Base-by-base conservation (phyloP, 2,113 vertebrate genomes). In the Noturus placidus region DNA sequence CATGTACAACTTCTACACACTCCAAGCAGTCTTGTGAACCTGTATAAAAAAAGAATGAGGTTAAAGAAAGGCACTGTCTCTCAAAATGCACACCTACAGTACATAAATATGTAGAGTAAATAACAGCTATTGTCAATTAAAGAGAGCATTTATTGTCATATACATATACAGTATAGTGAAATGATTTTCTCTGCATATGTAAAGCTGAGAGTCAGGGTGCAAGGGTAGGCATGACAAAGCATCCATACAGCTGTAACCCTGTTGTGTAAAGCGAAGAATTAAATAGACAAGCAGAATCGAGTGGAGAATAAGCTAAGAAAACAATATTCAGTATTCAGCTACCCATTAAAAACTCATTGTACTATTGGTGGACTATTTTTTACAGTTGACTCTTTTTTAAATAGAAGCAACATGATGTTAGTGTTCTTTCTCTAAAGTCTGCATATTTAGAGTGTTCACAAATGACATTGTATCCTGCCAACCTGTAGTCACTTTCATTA, bases 1-100 rank as follows among this genome's bases (percentile, higher is more conserved):
- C 78, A 82, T 74, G 72, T 33, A 78, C 25, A 78, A 67, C 82
- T 78, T 74, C 59, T 69, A 65, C 72, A 79, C 87, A 67, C 54
- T 38, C 70, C 57, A 33, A 74, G 54, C 67, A 42, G 42, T 82
- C 79, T 11, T 20, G 20, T 52, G 33, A 46, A 86, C 85, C 85
- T 86, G 85, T 63, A n/a, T 61, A 76, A 65, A 78, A 78, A 25
- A 50, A 33, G 6, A 15, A 67, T 42, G n/a, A 85, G 35, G 22
- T 5, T 25, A 1, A 85, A 67, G 17, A 59, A 85, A 83, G 9
- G 33, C 33, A 72, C 20, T 19, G 56, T 69, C 14, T 30, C 33
- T 72, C 2, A 85, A 76, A 59, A 35, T 50, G 35, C 50, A 72
- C 38, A 50, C 72, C 35, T 57, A 56, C 76, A 59, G 27, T 20